phyloP scores from a whole-genome alignment of 2,797 vertebrate species.

The Rhinichthys osculus region DNA sequence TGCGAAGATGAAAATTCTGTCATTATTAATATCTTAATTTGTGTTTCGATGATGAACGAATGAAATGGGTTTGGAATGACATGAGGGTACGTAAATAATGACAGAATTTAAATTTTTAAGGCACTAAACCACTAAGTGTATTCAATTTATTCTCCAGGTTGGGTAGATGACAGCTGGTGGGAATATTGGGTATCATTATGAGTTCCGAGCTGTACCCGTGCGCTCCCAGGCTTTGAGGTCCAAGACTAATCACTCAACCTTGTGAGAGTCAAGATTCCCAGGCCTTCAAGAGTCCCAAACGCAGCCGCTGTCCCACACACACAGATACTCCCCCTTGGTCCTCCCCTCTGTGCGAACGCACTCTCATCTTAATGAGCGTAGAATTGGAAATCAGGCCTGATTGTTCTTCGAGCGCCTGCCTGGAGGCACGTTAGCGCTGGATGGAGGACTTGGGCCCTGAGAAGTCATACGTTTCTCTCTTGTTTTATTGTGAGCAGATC shows the following conservation, averaged over 20 bases:
- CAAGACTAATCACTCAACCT: slow-evolving; percentile 68
- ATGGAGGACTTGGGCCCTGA: slow-evolving; percentile 65
- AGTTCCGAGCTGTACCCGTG: slow-evolving; percentile 4
- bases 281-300: slow-evolving; percentile 34
- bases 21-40: background rate
- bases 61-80: background rate
- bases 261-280: slow-evolving; percentile 58
- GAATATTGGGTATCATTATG: slow-evolving; percentile 25
- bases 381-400: slow-evolving; percentile 78
- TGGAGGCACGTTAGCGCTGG: slow-evolving; percentile 79
- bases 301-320: slow-evolving; percentile 43
- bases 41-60: background rate
- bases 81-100: background rate
- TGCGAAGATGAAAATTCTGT: background rate
- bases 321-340: slow-evolving; percentile 73
- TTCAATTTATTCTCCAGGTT: slow-evolving; percentile 27
- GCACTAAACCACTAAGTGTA: slow-evolving; percentile 14
- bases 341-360: slow-evolving; percentile 79
- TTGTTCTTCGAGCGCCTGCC: slow-evolving; percentile 83
- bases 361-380: slow-evolving; percentile 81
- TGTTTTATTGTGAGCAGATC: slow-evolving; percentile 81
- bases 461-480: slow-evolving; percentile 76
- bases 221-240: slow-evolving; percentile 40
- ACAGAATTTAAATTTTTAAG: background rate
- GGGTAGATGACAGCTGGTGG: slow-evolving; percentile 36